Conservation (phyloP, 2,797 vertebrate genomes). For the Melanotaenia boesemani region DNA sequence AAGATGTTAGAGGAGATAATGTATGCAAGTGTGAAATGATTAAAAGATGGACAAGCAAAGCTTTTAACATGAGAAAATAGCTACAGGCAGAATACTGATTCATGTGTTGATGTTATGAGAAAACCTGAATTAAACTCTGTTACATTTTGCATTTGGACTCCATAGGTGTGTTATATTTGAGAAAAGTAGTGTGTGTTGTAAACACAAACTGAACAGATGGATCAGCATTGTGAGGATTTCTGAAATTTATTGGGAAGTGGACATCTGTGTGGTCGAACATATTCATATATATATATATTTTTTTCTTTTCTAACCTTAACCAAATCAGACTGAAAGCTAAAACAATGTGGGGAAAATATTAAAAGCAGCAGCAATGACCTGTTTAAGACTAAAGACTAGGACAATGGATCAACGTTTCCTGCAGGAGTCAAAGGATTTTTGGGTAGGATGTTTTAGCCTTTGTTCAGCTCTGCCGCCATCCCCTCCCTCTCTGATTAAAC, state of each 20-base stretch:
- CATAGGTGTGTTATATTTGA: background rate
- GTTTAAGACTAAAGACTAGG: background rate
- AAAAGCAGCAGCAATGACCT: background rate
- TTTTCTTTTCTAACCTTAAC: background rate
- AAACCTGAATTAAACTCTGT: background rate
- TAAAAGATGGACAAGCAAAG: background rate
- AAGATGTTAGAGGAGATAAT: background rate
- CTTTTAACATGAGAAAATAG: background rate
- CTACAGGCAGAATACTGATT: too few species aligned
- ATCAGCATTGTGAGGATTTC: background rate
- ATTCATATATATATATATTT: background rate
- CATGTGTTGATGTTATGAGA: background rate
- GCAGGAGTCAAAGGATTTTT: background rate
- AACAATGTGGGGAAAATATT: background rate
- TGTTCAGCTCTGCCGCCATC: background rate
- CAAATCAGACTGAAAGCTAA: background rate
- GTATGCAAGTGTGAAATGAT: background rate
- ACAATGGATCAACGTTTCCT: background rate
- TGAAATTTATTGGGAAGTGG: background rate
- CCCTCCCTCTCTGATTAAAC: background rate
- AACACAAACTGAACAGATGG: slow-evolving; percentile 2
- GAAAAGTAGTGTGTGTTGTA: background rate
- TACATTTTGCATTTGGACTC: background rate
- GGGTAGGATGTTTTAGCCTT: background rate
- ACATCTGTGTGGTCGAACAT: background rate